Base-by-base conservation (phyloP, 2,888 invertebrate species). In the Papilio elwesi region DNA sequence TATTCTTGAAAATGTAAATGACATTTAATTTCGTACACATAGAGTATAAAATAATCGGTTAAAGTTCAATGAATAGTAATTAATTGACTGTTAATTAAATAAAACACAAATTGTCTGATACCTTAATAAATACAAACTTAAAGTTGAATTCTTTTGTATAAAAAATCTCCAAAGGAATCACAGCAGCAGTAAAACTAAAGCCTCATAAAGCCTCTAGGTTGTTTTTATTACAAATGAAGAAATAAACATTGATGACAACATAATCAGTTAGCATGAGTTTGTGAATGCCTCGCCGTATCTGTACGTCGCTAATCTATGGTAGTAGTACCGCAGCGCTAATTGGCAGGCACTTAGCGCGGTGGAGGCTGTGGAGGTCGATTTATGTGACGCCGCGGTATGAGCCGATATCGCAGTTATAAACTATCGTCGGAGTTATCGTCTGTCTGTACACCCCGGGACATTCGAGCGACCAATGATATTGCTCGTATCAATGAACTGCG, bases 321-420 rank as follows among this genome's bases (percentile, higher is more conserved):
- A n/a, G 11, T 43, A 16, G 72, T 57, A 26, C 73, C 57, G 63
- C 1, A 26, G 55, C 55, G 65, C 68, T 73, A 69, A 73, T 69
- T 73, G 69, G 65, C 65, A 49, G 57, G 64, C 69, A 69, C 69
- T 69, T 64, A 73, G 73, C 68, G 47, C 68, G 47, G 43, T 43
- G 43, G 55, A 48, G 62, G 48, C 57, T 55, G 68, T 51, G 72
- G 63, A 59, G 72, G 68, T 38, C 72, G 72, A 73, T 68, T 73
- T 68, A 73, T 63, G 63, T 65, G 73, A 68, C 63, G 52, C 43
- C 48, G 8, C 4, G 15, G 55, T 71, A 59, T 62, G 52, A 67
- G 49, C 68, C n/a, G 73, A 57, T 57, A 69, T 51, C 72, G 11
- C 6, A n/a, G 16, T 38, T 57, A 43, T 68, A 65, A 49, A 59